These are phyloP conservation scores for Eupsilia transversa DNA, from an alignment of 2,888 invertebrate species.

Conservation along the genomic window DNA sequence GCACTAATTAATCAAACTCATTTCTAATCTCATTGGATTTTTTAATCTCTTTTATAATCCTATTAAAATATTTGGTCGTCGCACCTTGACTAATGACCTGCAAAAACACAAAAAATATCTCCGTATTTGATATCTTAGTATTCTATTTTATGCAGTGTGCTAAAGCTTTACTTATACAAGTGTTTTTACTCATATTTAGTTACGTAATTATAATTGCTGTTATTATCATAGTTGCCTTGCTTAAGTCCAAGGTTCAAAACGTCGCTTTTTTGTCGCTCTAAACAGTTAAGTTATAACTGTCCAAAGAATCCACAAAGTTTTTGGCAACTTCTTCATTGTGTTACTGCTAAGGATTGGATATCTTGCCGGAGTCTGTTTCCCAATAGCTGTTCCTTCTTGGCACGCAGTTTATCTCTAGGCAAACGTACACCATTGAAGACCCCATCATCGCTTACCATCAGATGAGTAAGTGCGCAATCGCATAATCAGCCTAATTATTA, in stretches of 20 bases:
- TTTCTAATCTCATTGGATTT: not conserved
- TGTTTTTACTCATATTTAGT: slow-evolving; percentile 19
- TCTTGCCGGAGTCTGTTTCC: no score
- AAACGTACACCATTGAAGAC: not conserved
- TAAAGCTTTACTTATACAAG: not conserved
- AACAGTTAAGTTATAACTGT: not conserved
- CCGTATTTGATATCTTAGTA: not conserved
- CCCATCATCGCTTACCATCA: not conserved
- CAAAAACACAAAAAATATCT: not conserved
- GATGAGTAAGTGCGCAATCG: not conserved
- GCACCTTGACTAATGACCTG: not conserved
- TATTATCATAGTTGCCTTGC: slow-evolving; percentile 24
- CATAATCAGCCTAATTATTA: no score
- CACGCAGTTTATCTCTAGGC: not conserved
- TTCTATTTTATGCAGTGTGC: slow-evolving; percentile 6
- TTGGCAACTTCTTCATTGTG: not conserved
- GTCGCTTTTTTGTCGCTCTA: not conserved
- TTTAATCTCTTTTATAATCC: not conserved
- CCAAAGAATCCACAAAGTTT: not conserved
- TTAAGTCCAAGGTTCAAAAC: slow-evolving; percentile 1
- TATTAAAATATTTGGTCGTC: not conserved
- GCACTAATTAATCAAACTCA: not conserved
- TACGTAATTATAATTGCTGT: slow-evolving; percentile 28
- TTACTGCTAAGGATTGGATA: not conserved
- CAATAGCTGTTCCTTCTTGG: not conserved